phyloP scores from a whole-genome alignment of 2,888 invertebrate genomes.

The Tenodera sinensis region DNA sequence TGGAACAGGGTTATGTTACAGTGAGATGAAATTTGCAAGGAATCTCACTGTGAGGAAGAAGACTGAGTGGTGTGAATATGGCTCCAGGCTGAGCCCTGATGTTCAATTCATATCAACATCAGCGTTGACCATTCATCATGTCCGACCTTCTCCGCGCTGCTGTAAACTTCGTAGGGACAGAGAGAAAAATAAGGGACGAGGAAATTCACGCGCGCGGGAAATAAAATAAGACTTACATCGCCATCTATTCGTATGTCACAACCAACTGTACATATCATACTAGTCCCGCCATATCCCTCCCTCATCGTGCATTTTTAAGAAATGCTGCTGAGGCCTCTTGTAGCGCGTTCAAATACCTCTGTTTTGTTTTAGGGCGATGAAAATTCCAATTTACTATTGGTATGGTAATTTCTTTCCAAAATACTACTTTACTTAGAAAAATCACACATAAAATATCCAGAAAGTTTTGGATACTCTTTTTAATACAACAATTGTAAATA shows the following conservation, averaged over 20 bases:
- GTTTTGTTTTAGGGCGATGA: background rate
- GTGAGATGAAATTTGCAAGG: background rate
- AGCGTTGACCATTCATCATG: constrained; percentile 24
- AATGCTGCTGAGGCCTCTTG: background rate
- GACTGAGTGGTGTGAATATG: constrained; percentile 26
- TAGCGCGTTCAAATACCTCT: background rate
- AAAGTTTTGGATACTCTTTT: too few species aligned
- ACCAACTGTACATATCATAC: background rate
- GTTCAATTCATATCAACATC: constrained; percentile 30
- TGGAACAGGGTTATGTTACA: background rate
- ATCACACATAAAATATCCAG: too few species aligned
- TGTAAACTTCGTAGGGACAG: constrained; percentile 15
- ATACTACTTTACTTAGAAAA: too few species aligned
- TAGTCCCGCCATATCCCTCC: background rate
- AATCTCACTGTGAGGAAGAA: background rate
- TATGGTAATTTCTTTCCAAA: too few species aligned
- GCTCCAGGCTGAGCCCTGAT: constrained; percentile 23
- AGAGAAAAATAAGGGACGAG: background rate
- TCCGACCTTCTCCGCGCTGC: constrained; percentile 3
- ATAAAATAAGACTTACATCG: background rate
- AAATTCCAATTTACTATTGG: too few species aligned
- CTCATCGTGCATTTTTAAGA: background rate
- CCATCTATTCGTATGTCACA: background rate
- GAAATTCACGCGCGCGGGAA: background rate
- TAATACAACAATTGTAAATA: too few species aligned